Conservation (phyloP, 2,797 vertebrate species). For the Hozukius guyotensis region DNA sequence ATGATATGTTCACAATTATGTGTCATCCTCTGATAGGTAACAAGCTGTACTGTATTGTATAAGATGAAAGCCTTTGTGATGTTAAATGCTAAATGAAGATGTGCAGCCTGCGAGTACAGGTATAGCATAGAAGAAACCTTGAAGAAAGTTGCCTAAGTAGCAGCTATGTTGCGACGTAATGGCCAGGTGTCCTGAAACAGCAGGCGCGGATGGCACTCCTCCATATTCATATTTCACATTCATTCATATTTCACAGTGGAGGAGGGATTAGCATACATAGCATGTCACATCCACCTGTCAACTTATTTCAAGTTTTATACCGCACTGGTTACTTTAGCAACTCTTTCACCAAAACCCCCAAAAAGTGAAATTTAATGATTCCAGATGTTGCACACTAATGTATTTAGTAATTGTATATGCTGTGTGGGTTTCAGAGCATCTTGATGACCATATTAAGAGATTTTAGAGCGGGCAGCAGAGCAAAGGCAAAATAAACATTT, state of each 20-base stretch:
- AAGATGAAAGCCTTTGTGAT: background rate
- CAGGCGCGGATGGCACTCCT: constrained; percentile 45
- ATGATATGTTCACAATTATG: background rate
- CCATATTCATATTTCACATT: constrained; percentile 65
- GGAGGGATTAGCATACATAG: constrained; percentile 62
- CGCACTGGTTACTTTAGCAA: constrained; percentile 20
- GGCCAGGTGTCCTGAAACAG: constrained; percentile 68
- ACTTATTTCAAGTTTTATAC: constrained; percentile 51
- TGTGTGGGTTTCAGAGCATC: constrained; percentile 29
- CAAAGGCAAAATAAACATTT: constrained; percentile 60
- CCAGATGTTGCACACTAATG: constrained; percentile 59
- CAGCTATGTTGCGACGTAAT: constrained; percentile 33
- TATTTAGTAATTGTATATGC: constrained; percentile 25
- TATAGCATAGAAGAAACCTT: constrained; percentile 5
- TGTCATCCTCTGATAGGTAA: background rate
- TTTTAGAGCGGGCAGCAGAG: constrained; percentile 22
- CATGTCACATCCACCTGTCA: constrained; percentile 56
- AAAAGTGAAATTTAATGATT: constrained; percentile 48
- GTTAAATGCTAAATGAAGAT: constrained; percentile 2
- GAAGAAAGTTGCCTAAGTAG: constrained; percentile 32
- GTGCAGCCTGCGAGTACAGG: background rate
- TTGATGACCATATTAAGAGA: constrained; percentile 50
- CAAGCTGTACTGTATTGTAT: background rate
- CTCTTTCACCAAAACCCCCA: constrained; percentile 15
- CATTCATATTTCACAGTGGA: constrained; percentile 53